Evolutionary conservation across 2,797 vertebrate genomes (phyloP), one percentile per base, ranked within the genome.

Genomic region (Coluber constrictor): DNA sequence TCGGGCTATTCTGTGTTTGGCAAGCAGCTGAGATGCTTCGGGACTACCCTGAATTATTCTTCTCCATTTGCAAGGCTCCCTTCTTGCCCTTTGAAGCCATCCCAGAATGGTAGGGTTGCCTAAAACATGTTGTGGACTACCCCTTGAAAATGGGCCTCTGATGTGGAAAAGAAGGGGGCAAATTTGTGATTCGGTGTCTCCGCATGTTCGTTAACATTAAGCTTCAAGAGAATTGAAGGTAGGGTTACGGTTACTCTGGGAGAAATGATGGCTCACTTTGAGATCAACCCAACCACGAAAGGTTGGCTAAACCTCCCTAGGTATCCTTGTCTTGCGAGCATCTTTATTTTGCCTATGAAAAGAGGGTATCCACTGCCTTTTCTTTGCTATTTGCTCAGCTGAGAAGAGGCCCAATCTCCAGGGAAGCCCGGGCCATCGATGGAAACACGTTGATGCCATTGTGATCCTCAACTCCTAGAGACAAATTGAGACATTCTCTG

Each of bases 401-500:
- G 55, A 51, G 25, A n/a, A 61, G 20, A 61, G 93, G 83, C 37
- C 5, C 13, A 89, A 83, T 66, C 70, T 86, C 57, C 90, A 51
- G 8, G 87, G 57, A 56, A 43, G 6, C 90, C 25, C 16, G 5
- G n/a, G 60, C 83, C 86, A 56, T 32, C 3, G 51, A 61, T 27
- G 92, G 86, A 55, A 74, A 59, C 25, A 61, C 56, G 61, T 63
- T 63, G 51, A 86, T 25, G n/a, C 90, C 51, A 15, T 61, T n/a
- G 87, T 11, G 47, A 86, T 32, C 4, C 32, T 89, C 56, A 13
- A 61, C 37, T 13, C 90, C 37, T 63, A n/a, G 87, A 12, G 89
- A 93, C 59, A 89, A 86, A 93, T 89, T 83, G 90, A 91, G 88
- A 47, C 86, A 56, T 91, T 66, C 90, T 56, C 90, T 57, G 66